Conservation (phyloP, 2,113 vertebrate species). For the Nicator chloris region DNA sequence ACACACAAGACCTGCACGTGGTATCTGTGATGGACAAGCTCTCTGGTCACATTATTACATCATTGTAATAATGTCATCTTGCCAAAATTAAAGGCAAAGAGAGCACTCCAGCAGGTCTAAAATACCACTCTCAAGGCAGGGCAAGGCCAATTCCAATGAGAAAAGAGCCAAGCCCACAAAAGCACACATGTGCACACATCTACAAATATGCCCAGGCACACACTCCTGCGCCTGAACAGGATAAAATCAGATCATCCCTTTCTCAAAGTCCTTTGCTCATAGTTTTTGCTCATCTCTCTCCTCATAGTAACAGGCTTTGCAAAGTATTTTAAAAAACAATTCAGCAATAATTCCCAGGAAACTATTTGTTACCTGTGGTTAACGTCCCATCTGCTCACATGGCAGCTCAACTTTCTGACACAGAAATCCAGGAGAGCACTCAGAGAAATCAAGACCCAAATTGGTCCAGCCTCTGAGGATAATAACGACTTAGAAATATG, state of each 20-base stretch:
- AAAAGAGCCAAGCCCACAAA: neutral
- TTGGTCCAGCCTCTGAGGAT: conserved; percentile 58
- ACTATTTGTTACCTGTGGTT: conserved; percentile 11
- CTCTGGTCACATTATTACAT: neutral
- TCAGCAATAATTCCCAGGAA: conserved; percentile 28
- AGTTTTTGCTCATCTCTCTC: neutral
- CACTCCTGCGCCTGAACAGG: neutral
- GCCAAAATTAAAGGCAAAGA: neutral
- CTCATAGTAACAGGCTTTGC: neutral
- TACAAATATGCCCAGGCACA: neutral
- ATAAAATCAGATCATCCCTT: neutral
- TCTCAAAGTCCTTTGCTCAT: neutral
- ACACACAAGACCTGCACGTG: rapidly evolving
- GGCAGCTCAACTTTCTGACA: conserved; percentile 42
- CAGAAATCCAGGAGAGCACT: conserved; percentile 50
- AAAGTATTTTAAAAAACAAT: conserved; percentile 40
- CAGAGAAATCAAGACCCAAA: conserved; percentile 48
- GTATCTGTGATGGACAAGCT: neutral
- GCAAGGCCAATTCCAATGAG: neutral
- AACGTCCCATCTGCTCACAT: neutral
- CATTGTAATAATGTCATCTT: neutral
- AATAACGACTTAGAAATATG: conserved; percentile 59
- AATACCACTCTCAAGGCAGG: neutral
- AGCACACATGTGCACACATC: rapidly evolving
- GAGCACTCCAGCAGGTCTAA: neutral